phyloP scores from a whole-genome alignment of 1,140 invertebrate species.

The Aethina tumida region DNA sequence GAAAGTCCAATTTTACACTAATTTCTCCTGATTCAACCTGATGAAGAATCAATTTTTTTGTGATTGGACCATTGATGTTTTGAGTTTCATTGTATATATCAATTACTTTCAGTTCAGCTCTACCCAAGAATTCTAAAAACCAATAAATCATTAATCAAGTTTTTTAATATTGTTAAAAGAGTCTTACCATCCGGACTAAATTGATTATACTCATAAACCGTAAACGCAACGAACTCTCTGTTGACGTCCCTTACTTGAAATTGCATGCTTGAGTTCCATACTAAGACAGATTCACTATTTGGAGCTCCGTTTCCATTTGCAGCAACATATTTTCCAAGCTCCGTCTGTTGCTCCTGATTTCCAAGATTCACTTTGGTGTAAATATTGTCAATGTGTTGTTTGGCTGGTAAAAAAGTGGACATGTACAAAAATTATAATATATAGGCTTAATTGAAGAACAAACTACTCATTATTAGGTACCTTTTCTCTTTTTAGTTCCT shows the following conservation, averaged over 20 bases:
- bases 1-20: constrained; percentile 62
- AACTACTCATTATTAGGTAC: background rate
- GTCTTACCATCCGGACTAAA: constrained; percentile 67
- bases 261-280: constrained; percentile 79
- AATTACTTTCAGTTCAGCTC: constrained; percentile 61
- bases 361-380: constrained; percentile 76
- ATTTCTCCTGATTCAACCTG: constrained; percentile 66
- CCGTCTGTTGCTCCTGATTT: constrained; percentile 63
- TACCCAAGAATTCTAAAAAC: constrained; percentile 61
- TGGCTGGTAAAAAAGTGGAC: constrained; percentile 15
- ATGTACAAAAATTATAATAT: background rate
- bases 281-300: constrained; percentile 31
- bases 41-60: constrained; percentile 55
- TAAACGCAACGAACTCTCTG: constrained; percentile 66
- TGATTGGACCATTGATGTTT: constrained; percentile 55
- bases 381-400: constrained; percentile 42
- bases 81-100: constrained; percentile 55
- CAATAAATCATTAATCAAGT: constrained; percentile 8
- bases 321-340: constrained; percentile 45
- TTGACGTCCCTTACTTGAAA: constrained; percentile 65
- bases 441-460: background rate
- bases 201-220: constrained; percentile 67
- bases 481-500: background rate
- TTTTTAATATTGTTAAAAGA: constrained; percentile 1
- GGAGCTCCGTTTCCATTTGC: constrained; percentile 36